phyloP scores from a whole-genome alignment of 2,797 vertebrate species.

The Protosalanx chinensis region DNA sequence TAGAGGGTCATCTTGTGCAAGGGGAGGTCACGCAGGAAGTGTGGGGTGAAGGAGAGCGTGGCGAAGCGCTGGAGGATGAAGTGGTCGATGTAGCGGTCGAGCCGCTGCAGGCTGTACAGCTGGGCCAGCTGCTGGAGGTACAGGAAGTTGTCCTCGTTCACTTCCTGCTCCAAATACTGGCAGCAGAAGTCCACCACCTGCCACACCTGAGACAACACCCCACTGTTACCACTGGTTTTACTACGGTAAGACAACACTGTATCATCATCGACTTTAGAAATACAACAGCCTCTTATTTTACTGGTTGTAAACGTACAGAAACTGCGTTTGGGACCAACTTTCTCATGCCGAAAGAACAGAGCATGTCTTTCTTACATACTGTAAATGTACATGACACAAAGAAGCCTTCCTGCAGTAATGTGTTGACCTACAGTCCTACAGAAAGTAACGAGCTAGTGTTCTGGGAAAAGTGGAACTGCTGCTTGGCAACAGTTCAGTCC shows the following conservation, averaged over 20 bases:
- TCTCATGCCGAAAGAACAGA: no score
- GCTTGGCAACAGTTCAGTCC: no score
- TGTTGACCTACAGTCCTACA: no score
- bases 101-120: conserved; percentile 87
- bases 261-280: neutral
- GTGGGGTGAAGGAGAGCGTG: conserved; percentile 79
- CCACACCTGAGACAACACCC: conserved; percentile 76
- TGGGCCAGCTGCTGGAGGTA: conserved; percentile 90
- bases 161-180: conserved; percentile 89
- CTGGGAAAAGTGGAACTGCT: no score
- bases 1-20: conserved; percentile 84
- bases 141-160: conserved; percentile 90
- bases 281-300: no score
- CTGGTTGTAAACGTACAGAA: no score
- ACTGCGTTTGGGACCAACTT: no score
- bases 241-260: neutral
- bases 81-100: conserved; percentile 84
- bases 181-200: conserved; percentile 93
- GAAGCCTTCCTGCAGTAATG: no score
- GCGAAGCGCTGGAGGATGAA: conserved; percentile 85
- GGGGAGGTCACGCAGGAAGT: conserved; percentile 81
- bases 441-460: no score
- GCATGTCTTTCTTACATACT: no score
- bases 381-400: no score
- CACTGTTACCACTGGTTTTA: neutral